These are phyloP conservation scores for Chrysopa pallens DNA, from an alignment of 1,140 invertebrate species.

Conservation along the genomic window DNA sequence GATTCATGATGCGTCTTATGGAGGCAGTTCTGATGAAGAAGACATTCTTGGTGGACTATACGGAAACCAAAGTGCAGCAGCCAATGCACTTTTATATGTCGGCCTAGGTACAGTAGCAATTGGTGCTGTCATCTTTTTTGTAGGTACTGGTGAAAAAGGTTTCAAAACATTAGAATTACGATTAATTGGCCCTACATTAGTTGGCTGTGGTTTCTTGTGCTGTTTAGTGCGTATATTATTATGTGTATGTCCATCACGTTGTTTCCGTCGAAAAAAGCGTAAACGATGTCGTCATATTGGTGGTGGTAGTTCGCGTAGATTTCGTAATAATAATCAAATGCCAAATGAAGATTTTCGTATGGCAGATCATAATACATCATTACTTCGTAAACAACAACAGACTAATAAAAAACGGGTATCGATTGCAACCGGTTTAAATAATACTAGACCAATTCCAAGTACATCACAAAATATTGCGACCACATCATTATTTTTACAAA, in stretches of 20 bases:
- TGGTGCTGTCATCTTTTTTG: constrained; percentile 70
- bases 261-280: constrained; percentile 17
- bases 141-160: constrained; percentile 75
- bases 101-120: constrained; percentile 66
- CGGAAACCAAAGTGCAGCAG: constrained; percentile 40
- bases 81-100: constrained; percentile 62
- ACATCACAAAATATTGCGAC: constrained; percentile 12
- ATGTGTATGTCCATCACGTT: constrained; percentile 29
- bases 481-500: constrained; percentile 7
- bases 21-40: constrained; percentile 43
- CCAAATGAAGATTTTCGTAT: constrained; percentile 15
- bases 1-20: constrained; percentile 59
- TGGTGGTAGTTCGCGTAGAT: constrained; percentile 15
- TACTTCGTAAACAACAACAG: constrained; percentile 8
- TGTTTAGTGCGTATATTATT: constrained; percentile 36
- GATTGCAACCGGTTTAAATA: constrained; percentile 11
- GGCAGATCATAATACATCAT: constrained; percentile 17
- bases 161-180: constrained; percentile 71
- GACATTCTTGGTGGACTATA: constrained; percentile 28
- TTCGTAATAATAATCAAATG: constrained; percentile 8
- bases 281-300: constrained; percentile 15
- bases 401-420: constrained; percentile 19
- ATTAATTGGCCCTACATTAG: constrained; percentile 57
- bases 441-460: constrained; percentile 14
- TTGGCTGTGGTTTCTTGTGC: constrained; percentile 33